A percentile compares a stretch with the other conserved stretches of the same genome.
phyloP scores from a whole-genome alignment of 30 jellyfish, hydroid and myxozoan species.

The Haliclystus octoradiatus region DNA sequence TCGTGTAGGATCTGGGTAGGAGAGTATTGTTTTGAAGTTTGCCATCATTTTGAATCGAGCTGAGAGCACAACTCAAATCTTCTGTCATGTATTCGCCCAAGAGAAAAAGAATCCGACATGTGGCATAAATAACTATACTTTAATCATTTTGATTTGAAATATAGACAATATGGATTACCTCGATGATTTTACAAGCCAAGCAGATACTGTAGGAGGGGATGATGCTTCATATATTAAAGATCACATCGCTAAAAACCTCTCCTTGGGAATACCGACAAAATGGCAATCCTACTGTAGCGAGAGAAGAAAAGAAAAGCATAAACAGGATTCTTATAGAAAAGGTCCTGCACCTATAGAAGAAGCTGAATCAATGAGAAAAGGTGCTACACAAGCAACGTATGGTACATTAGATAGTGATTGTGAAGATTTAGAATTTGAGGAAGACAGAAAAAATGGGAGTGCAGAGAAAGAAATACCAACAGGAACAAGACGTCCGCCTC shows the following conservation, averaged over 20 bases:
- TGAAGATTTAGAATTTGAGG: constrained; percentile 95
- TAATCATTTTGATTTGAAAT: too few relatives aligned
- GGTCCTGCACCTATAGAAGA: constrained; percentile 99
- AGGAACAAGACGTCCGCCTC: constrained; percentile 27
- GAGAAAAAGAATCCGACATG: too few relatives aligned
- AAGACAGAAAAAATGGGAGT: constrained; percentile 20
- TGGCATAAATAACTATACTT: too few relatives aligned
- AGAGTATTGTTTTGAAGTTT: too few relatives aligned
- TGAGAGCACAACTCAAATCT: too few relatives aligned
- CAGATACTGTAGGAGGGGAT: background rate
- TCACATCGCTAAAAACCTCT: constrained; percentile 47
- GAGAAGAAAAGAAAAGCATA: constrained; percentile 75
- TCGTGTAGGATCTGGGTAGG: too few relatives aligned
- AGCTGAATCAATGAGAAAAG: constrained; percentile 68
- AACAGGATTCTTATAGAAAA: constrained; percentile 63
- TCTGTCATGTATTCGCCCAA: too few relatives aligned
- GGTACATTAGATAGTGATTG: constrained; percentile 95
- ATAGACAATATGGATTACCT: background rate
- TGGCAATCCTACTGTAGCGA: constrained; percentile 84
- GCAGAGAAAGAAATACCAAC: constrained; percentile 32
- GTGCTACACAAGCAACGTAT: constrained; percentile 72
- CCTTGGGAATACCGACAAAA: constrained; percentile 51
- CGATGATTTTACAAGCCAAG: background rate
- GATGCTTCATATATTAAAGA: constrained; percentile 15
- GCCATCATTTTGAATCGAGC: too few relatives aligned